phyloP scores from a whole-genome alignment of 2,797 vertebrate genomes.

The Erithacus rubecula region DNA sequence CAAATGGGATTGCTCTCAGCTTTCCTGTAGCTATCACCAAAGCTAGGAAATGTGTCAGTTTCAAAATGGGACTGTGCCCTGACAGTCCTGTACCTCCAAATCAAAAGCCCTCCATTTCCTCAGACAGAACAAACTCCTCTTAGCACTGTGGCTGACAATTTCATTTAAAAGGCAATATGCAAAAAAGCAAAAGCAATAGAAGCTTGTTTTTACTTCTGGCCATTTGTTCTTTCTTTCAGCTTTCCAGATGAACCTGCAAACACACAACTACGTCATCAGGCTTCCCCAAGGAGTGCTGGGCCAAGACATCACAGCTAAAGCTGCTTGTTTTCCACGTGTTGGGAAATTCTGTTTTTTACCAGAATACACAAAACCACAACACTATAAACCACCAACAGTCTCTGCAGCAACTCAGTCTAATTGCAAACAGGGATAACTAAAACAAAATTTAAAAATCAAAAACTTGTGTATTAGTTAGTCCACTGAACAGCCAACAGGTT shows the following conservation, averaged over 20 bases:
- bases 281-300: not conserved
- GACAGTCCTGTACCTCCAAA: not conserved
- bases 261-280: rapidly evolving
- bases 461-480: not conserved
- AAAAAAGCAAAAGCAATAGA: not conserved
- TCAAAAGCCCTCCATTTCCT: not conserved
- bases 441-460: not conserved
- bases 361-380: not conserved
- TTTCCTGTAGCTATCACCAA: not conserved
- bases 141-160: not conserved
- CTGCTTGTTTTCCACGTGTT: not conserved
- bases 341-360: not conserved
- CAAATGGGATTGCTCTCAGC: not conserved
- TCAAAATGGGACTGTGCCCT: not conserved
- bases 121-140: not conserved
- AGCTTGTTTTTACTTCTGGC: not conserved
- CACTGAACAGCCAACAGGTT: not conserved
- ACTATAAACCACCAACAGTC: not conserved
- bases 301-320: not conserved
- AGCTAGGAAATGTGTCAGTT: not conserved
- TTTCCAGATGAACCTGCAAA: not conserved
- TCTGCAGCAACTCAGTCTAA: not conserved
- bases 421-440: not conserved
- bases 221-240: not conserved
- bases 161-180: not conserved